Base-by-base conservation (phyloP, 2,113 vertebrate species). In the Axis porcinus region DNA sequence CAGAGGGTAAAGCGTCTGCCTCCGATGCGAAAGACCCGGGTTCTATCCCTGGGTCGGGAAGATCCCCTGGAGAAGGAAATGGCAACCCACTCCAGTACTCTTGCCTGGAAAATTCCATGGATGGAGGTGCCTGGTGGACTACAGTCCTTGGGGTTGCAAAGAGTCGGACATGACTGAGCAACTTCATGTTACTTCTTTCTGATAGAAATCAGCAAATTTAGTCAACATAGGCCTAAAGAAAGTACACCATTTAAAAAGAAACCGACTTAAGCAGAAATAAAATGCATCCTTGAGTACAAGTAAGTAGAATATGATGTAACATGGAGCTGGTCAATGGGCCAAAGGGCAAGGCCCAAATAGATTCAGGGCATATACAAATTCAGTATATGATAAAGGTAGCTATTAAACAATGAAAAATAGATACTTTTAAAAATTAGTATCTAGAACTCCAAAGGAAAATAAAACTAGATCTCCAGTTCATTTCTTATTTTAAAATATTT, bases 181-280 rank as follows among this genome's bases (percentile, higher is more conserved):
- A 40, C 67, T 70, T 70, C n/a, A 40, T 9, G 23, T 40, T 40
- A 23, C 19, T 70, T 70, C 67, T 40, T 40, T 57, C 84, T 76
- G 7, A 82, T 28, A 57, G 15, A 74, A 93, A 86, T 82, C 17
- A 89, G 16, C 67, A 93, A 76, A 83, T 91, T 86, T 91, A 83
- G 28, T 55, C 57, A 91, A 28, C 45, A 91, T 57, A 50, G 23
- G 2, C 11, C 50, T 58, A 27, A 91, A 78, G n/a, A 83, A 47
- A 50, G 27, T 45, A 79, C 3, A 84, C 9, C 47, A 91, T 76
- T 94, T 84, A 50, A 57, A n/a, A 43, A 30, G 25, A 62, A 94
- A 23, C 8, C 90, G 30, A 1, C 33, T 60, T 45, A 67, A 64
- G 28, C 40, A 64, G 47, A 36, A 87, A 82, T 40, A 60, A 91